A percentile compares a stretch with the other conserved stretches of the same genome.
phyloP scores from a whole-genome alignment of 2,888 invertebrate genomes.

The Corbicula japonica region DNA sequence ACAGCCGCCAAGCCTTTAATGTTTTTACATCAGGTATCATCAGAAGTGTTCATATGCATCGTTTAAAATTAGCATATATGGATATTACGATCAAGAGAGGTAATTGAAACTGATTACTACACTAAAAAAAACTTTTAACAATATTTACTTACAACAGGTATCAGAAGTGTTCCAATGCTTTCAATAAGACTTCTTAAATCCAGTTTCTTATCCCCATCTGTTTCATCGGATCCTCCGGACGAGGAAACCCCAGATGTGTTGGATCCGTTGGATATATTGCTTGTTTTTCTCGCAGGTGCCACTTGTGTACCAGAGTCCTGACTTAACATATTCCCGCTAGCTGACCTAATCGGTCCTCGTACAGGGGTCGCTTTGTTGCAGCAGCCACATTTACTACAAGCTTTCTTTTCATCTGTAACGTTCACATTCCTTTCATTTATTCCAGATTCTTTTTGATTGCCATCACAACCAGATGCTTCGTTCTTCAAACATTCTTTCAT shows the following conservation, averaged over 20 bases:
- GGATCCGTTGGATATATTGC: conserved; percentile 77
- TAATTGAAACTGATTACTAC: too few species aligned
- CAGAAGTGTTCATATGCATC: too few species aligned
- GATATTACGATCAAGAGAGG: too few species aligned
- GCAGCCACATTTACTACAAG: neutral
- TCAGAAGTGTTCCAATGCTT: conserved; percentile 79
- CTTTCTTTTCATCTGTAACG: neutral
- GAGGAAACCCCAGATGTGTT: conserved; percentile 75
- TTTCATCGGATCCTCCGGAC: conserved; percentile 73
- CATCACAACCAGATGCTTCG: neutral
- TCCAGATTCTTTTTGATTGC: neutral
- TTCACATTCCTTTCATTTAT: neutral
- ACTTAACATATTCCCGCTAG: conserved; percentile 8
- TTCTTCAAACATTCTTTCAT: neutral
- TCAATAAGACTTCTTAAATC: conserved; percentile 79
- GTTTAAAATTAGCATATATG: too few species aligned
- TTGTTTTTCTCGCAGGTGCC: conserved; percentile 68
- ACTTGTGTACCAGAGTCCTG: conserved; percentile 11
- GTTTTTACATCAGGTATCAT: too few species aligned
- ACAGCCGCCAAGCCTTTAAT: too few species aligned
- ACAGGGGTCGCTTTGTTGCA: neutral
- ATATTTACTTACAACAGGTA: conserved; percentile 82
- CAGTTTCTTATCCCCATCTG: conserved; percentile 75
- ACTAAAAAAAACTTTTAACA: too few species aligned
- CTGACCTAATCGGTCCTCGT: conserved; percentile 19